Percentiles rank a stretch among this genome's conserved stretches.
phyloP scores from a whole-genome alignment of 2,888 invertebrate species.

The Iphiclides podalirius region DNA sequence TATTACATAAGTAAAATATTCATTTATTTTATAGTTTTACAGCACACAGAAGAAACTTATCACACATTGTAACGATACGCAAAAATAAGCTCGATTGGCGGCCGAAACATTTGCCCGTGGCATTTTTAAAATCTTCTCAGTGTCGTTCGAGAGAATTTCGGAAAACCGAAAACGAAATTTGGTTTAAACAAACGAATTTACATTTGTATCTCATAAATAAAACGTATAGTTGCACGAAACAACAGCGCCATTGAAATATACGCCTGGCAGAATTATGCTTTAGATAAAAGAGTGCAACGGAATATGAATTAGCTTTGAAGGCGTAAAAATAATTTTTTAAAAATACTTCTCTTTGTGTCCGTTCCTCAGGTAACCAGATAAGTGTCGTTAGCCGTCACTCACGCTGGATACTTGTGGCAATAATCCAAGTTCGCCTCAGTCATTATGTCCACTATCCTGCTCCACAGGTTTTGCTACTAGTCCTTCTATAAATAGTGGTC shows the following conservation, averaged over 20 bases:
- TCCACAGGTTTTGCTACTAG: slow-evolving; percentile 67
- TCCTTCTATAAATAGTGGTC: slow-evolving; percentile 67
- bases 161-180: slow-evolving; percentile 1
- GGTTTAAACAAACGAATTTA: slow-evolving; percentile 10
- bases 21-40: neutral
- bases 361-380: slow-evolving; percentile 37
- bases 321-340: slow-evolving; percentile 32
- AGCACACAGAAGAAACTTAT: neutral
- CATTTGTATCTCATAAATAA: slow-evolving; percentile 10
- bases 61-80: neutral
- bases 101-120: neutral
- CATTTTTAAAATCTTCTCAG: slow-evolving; percentile 11
- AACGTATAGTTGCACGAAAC: slow-evolving; percentile 21
- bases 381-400: slow-evolving; percentile 39
- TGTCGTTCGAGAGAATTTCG: slow-evolving; percentile 5
- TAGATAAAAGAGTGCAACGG: slow-evolving; percentile 28
- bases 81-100: neutral
- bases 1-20: neutral
- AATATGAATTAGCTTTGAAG: slow-evolving; percentile 32
- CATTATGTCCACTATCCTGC: slow-evolving; percentile 61
- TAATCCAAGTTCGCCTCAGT: slow-evolving; percentile 53
- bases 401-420: slow-evolving; percentile 47
- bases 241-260: slow-evolving; percentile 23
- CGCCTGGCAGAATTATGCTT: slow-evolving; percentile 25
- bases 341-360: slow-evolving; percentile 31